phyloP scores from a whole-genome alignment of 2,888 invertebrate genomes.

The Cryptocheilus praepositus region DNA sequence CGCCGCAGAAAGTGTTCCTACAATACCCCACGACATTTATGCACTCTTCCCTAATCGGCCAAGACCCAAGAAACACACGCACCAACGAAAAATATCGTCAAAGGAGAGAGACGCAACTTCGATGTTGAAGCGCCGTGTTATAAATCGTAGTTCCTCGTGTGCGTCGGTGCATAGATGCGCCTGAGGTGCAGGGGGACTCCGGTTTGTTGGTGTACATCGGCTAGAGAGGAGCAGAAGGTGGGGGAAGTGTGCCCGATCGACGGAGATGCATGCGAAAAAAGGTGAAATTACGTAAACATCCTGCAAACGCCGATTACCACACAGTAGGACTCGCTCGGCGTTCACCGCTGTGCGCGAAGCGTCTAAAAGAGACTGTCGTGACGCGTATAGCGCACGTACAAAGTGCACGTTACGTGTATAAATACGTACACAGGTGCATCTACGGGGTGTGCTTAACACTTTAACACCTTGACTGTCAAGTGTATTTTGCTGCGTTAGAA shows the following conservation, averaged over 20 bases:
- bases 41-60: too few relatives aligned
- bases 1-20: too few relatives aligned
- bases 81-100: background rate
- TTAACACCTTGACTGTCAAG: too few relatives aligned
- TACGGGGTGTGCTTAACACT: too few relatives aligned
- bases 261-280: slow-evolving; percentile 59
- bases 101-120: background rate
- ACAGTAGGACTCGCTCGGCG: slow-evolving; percentile 52
- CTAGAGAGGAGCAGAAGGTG: too few relatives aligned
- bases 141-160: slow-evolving; percentile 52
- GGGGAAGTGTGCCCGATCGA: slow-evolving; percentile 44
- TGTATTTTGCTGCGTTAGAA: too few relatives aligned
- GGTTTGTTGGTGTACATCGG: slow-evolving; percentile 17
- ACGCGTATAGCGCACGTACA: too few relatives aligned
- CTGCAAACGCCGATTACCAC: slow-evolving; percentile 69
- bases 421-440: too few relatives aligned
- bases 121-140: slow-evolving; percentile 40
- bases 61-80: too few relatives aligned
- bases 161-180: slow-evolving; percentile 33
- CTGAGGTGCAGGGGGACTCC: background rate
- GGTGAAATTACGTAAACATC: slow-evolving; percentile 71
- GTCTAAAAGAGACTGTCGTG: slow-evolving; percentile 40
- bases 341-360: slow-evolving; percentile 44
- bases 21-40: too few relatives aligned
- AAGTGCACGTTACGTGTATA: background rate